Conservation (phyloP, 2,797 vertebrate genomes). For the Phataginus tetradactyla region DNA sequence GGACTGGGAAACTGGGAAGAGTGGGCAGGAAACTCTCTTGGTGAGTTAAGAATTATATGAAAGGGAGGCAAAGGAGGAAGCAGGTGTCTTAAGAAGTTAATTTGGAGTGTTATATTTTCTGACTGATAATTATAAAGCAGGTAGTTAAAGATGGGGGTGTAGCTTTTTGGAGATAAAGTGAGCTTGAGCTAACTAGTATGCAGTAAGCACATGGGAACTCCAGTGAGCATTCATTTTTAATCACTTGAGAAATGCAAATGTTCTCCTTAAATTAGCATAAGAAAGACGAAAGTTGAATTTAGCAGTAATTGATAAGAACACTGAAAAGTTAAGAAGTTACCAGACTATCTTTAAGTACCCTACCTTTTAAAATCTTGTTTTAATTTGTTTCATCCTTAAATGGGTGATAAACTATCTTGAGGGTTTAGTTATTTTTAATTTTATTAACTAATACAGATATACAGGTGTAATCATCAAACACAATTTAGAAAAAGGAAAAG, state of each 20-base stretch:
- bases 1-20: background rate
- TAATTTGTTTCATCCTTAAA: background rate
- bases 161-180: background rate
- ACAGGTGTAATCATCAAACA: background rate
- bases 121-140: conserved; percentile 40
- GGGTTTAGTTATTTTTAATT: background rate
- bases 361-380: background rate
- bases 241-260: conserved; percentile 49
- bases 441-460: background rate
- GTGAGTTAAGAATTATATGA: background rate
- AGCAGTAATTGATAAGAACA: conserved; percentile 23
- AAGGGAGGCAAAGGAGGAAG: background rate
- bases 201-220: background rate
- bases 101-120: background rate
- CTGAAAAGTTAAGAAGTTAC: conserved; percentile 51
- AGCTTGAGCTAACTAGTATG: background rate
- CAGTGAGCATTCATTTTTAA: conserved; percentile 31
- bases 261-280: conserved; percentile 33
- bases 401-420: background rate
- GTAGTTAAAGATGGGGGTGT: conserved; percentile 26
- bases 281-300: conserved; percentile 53
- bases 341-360: background rate
- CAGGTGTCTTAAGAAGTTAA: conserved; percentile 4
- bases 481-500: background rate
- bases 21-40: background rate